phyloP scores from a whole-genome alignment of 35 echinoderm and acorn worm genomes.

The Diadema setosum region DNA sequence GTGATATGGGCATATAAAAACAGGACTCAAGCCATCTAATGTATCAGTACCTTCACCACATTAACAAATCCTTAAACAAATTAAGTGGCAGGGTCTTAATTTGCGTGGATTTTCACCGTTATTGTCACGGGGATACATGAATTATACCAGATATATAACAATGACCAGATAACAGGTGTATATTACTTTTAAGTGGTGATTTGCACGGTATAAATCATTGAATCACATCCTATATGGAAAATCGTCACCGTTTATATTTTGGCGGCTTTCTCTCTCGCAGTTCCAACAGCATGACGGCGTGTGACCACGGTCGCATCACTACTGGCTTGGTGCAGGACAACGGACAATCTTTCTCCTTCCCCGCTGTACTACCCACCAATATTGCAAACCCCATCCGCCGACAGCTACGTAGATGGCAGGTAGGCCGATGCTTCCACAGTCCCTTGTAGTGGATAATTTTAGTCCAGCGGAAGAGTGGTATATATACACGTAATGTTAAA shows the following conservation, averaged over 20 bases:
- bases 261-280: background rate
- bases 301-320: conserved; percentile 28
- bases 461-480: background rate
- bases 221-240: background rate
- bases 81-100: no score
- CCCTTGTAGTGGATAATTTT: background rate
- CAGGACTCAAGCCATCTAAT: no score
- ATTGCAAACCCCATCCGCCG: conserved; percentile 47
- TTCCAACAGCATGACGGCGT: conserved; percentile 49
- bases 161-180: no score
- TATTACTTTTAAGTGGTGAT: background rate
- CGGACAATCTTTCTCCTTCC: conserved; percentile 63
- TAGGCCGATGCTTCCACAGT: background rate
- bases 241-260: background rate
- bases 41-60: no score
- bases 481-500: no score
- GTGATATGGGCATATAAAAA: no score
- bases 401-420: conserved; percentile 24
- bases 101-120: no score
- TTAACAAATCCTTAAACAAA: no score
- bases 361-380: conserved; percentile 39
- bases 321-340: conserved; percentile 21
- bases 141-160: no score
- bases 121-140: no score
- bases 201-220: background rate